Base-by-base conservation (phyloP, 2,113 vertebrate species). In the Vombatus ursinus region DNA sequence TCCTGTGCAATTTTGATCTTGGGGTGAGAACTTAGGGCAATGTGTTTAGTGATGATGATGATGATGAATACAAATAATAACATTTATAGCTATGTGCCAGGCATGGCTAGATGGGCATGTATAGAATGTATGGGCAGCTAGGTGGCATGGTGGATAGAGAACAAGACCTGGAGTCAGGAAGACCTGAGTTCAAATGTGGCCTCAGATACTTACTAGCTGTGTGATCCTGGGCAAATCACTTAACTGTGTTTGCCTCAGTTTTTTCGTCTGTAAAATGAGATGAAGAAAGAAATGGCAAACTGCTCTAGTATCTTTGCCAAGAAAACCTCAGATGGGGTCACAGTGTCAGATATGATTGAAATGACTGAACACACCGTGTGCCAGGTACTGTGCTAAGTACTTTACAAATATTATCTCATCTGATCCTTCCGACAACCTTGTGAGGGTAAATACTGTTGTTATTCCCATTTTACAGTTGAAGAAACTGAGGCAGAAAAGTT, bases 1-100 rank as follows among this genome's bases (percentile, higher is more conserved):
- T 44, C 16, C 14, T 47, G 47, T 12, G 50, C 47, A 94, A 96
- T 95, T 92, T 97, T 90, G 90, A 92, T 91, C 94, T 95, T 49
- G 0, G 68, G 25, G 93, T 89, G 91, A 94, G 50, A 50, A 92
- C 93, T 61, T 93, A 54, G 94, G 96, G 92, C 95, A 52, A 1
- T 90, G 14, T n/a, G 37, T 77, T 77, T n/a, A 77, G 37, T 19
- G 57, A 68, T 68, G 14, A n/a, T 77, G 31, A 77, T 77, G 37
- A 61, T 61, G 53, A 54, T 54, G 8, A 61, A 28, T 31, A 31
- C 8, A 31, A 57, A 37, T 68, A 14, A 14, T 37, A 68, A 31
- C 11, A 61, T 31, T 61, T 61, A 31, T 61, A 61, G 26, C 8
- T 61, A 31, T 61, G 54, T 57, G 57, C 57, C 57, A 61, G 3